Evolutionary conservation across 1,140 invertebrate genomes (phyloP).

Genomic region (Drosophila murphyi): DNA sequence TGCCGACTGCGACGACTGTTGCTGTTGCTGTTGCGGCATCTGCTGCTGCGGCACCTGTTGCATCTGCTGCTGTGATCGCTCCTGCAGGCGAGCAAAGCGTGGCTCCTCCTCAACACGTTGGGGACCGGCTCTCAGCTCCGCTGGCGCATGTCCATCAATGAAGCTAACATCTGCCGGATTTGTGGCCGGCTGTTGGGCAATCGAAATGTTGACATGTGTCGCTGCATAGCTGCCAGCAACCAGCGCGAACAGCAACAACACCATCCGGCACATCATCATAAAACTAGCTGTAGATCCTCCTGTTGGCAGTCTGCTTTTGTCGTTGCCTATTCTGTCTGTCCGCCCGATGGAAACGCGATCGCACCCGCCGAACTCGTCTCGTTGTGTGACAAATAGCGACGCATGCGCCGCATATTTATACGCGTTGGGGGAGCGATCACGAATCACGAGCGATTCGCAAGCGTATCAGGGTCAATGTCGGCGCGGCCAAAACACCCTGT

Average conservation of each 20-base stretch:
- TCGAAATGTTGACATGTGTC: conserved; percentile 81
- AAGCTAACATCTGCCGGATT: conserved; percentile 78
- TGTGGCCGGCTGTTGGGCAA: conserved; percentile 72
- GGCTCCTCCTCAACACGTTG: conserved; percentile 11
- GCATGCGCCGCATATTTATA: conserved; percentile 76
- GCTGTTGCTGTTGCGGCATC: conserved; percentile 17
- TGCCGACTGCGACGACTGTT: conserved; percentile 17
- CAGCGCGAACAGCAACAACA: conserved; percentile 58
- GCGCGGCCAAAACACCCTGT: conserved; percentile 66
- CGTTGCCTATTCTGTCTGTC: background rate
- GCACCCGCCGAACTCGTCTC: conserved; percentile 39
- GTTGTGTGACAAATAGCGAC: conserved; percentile 58
- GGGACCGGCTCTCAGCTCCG: conserved; percentile 70
- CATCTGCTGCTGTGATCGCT: conserved; percentile 46
- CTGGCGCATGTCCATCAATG: conserved; percentile 70
- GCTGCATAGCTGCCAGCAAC: conserved; percentile 53
- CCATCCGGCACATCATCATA: conserved; percentile 43
- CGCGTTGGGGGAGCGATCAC: conserved; percentile 33
- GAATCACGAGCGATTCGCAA: background rate
- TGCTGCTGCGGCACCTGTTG: conserved; percentile 28
- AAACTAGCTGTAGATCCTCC: background rate
- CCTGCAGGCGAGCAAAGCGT: conserved; percentile 60
- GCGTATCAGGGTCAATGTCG: conserved; percentile 76
- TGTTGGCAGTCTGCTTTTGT: conserved; percentile 1
- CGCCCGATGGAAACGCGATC: conserved; percentile 30